These are phyloP conservation scores for Akabosia matsudoensis DNA, from an alignment of 1,140 invertebrate species.

Conservation along the genomic window DNA sequence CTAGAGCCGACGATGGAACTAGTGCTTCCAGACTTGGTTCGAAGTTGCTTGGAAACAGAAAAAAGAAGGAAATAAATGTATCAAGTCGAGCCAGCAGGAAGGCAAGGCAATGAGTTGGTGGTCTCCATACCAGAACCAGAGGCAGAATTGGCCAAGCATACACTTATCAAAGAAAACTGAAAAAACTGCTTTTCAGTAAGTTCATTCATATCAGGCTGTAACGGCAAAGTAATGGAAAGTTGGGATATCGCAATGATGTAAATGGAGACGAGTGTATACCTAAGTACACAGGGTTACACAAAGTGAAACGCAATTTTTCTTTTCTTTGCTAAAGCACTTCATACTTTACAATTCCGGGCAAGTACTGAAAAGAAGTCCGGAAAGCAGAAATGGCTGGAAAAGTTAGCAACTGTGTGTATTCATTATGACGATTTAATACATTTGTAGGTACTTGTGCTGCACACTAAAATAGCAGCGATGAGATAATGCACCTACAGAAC, in stretches of 20 bases:
- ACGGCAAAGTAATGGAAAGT: not conserved
- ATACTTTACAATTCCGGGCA: not conserved
- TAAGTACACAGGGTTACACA: too few species aligned
- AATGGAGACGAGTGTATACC: too few species aligned
- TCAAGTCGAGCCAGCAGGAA: conserved; percentile 22
- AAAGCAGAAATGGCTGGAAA: not conserved
- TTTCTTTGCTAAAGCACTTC: not conserved
- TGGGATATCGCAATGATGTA: not conserved
- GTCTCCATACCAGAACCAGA: not conserved
- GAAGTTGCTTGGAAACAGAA: not conserved
- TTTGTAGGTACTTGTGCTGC: not conserved
- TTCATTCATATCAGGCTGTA: not conserved
- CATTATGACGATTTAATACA: not conserved
- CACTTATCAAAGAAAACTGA: not conserved
- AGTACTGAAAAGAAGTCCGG: not conserved
- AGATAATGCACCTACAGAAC: not conserved
- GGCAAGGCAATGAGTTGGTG: not conserved
- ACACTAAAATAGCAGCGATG: not conserved
- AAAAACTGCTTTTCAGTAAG: not conserved
- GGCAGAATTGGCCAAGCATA: not conserved
- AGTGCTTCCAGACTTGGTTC: conserved; percentile 18
- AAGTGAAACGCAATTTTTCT: conserved; percentile 7
- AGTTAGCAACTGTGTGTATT: conserved; percentile 9
- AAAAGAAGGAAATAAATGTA: conserved; percentile 13
- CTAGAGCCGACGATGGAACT: conserved; percentile 22